Percentiles rank a stretch among this genome's conserved stretches.
phyloP scores from a whole-genome alignment of 2,888 invertebrate genomes.

The Itoplectis maculator region DNA sequence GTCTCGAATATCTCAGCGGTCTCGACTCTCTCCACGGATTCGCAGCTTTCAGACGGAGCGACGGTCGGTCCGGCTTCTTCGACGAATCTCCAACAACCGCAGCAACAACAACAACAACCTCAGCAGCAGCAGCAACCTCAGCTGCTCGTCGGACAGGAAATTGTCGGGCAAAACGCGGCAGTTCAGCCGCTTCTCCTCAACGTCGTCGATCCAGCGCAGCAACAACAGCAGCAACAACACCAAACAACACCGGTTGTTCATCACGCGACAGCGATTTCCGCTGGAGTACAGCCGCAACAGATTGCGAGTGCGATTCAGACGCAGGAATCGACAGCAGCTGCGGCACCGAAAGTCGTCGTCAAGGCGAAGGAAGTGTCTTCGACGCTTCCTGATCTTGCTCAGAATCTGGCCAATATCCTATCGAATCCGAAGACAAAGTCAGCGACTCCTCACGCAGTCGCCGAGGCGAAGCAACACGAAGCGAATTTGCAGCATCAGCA shows the following conservation, averaged over 20 bases:
- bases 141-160: slow-evolving; percentile 44
- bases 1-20: slow-evolving; percentile 80
- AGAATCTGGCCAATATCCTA: slow-evolving; percentile 83
- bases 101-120: slow-evolving; percentile 29
- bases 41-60: slow-evolving; percentile 75
- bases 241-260: not conserved
- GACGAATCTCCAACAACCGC: slow-evolving; percentile 47
- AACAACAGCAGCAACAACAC: slow-evolving; percentile 6
- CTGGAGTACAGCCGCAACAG: not conserved
- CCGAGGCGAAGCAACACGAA: slow-evolving; percentile 55
- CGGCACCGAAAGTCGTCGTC: slow-evolving; percentile 67
- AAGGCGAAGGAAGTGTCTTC: slow-evolving; percentile 83
- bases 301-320: not conserved
- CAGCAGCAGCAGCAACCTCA: too few relatives aligned
- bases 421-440: slow-evolving; percentile 83
- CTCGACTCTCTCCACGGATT: slow-evolving; percentile 79
- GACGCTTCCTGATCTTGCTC: slow-evolving; percentile 82
- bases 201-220: slow-evolving; percentile 58
- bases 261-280: not conserved
- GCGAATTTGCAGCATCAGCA: slow-evolving; percentile 30
- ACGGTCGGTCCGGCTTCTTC: slow-evolving; percentile 41
- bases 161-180: slow-evolving; percentile 19
- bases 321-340: slow-evolving; percentile 64
- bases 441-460: slow-evolving; percentile 74
- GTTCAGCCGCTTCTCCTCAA: slow-evolving; percentile 35